phyloP scores from a whole-genome alignment of 2,888 invertebrate species.

The Hemistola chrysoprasaria region DNA sequence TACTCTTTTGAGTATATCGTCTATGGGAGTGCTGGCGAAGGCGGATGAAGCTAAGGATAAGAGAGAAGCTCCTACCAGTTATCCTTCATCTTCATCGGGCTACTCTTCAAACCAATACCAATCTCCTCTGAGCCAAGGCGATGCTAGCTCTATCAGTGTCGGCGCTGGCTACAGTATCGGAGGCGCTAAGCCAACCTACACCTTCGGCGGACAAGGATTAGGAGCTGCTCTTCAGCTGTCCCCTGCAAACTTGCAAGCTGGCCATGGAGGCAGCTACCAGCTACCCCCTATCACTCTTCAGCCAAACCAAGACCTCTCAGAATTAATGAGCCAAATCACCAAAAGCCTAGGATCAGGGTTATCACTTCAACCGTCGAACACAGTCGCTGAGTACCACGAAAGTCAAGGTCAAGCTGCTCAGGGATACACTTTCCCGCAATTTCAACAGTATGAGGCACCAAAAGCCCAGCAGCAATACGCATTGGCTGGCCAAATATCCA shows the following conservation, averaged over 20 bases:
- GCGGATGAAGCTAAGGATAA: conserved; percentile 67
- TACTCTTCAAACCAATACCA: conserved; percentile 38
- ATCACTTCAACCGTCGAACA: conserved; percentile 52
- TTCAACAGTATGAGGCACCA: conserved; percentile 48
- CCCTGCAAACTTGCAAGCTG: conserved; percentile 51
- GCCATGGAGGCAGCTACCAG: conserved; percentile 57
- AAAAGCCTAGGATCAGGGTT: conserved; percentile 63
- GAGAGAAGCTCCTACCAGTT: conserved; percentile 61
- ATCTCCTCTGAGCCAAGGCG: conserved; percentile 53
- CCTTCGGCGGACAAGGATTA: conserved; percentile 51
- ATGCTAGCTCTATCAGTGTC: conserved; percentile 66
- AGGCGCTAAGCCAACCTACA: conserved; percentile 62
- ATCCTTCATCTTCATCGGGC: conserved; percentile 38
- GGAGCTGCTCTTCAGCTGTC: conserved; percentile 50
- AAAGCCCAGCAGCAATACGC: conserved; percentile 15
- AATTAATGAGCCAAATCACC: conserved; percentile 68
- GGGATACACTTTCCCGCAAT: conserved; percentile 51
- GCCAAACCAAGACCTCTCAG: conserved; percentile 60
- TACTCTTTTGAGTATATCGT: conserved; percentile 60
- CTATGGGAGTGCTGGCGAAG: conserved; percentile 49
- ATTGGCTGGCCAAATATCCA: conserved; percentile 29
- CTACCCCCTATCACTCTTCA: conserved; percentile 66
- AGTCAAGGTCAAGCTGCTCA: conserved; percentile 48
- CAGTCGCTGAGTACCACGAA: conserved; percentile 56
- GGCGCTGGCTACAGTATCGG: conserved; percentile 76